These are phyloP conservation scores for Campylomormyrus tamandua DNA, from an alignment of 2,113 vertebrate genomes.

Conservation along the genomic window DNA sequence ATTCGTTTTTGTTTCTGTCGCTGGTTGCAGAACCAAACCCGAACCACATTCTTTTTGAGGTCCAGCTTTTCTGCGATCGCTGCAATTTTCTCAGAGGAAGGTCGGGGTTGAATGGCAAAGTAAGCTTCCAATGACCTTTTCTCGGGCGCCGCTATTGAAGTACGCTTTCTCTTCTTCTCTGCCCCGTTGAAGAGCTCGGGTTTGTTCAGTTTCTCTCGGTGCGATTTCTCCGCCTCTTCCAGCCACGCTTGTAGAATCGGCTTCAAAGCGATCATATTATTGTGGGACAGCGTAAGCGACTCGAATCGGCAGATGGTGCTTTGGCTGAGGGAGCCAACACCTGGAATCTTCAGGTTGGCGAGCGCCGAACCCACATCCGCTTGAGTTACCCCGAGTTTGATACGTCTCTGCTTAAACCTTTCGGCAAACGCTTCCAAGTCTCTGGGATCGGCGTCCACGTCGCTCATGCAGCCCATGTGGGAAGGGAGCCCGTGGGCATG, in stretches of 20 bases:
- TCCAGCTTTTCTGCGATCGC: conserved; percentile 96
- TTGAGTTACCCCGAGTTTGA: conserved; percentile 97
- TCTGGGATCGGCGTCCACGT: conserved; percentile 93
- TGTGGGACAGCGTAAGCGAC: conserved; percentile 94
- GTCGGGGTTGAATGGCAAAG: conserved; percentile 91
- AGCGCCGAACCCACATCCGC: conserved; percentile 91
- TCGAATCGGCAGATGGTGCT: conserved; percentile 99
- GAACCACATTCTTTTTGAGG: conserved; percentile 98
- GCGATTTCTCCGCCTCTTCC: conserved; percentile 93
- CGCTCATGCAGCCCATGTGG: conserved; percentile 95
- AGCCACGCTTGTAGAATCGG: conserved; percentile 98
- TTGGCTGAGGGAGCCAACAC: conserved; percentile 95
- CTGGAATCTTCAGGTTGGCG: conserved; percentile 96
- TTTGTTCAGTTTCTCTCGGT: conserved; percentile 94
- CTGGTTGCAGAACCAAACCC: conserved; percentile 99
- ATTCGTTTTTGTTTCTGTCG: conserved; percentile 99
- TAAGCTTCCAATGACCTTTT: conserved; percentile 95
- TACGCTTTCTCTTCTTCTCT: conserved; percentile 95
- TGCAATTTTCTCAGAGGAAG: conserved; percentile 95
- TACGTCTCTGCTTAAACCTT: conserved; percentile 95
- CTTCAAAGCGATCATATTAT: conserved; percentile 98
- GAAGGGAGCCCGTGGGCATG: conserved; percentile 88
- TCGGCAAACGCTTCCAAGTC: conserved; percentile 97
- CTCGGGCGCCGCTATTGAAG: conserved; percentile 91
- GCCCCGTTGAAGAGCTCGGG: conserved; percentile 94